Percentiles rank a stretch among this genome's conserved stretches.
Evolutionary conservation across 2,113 vertebrate species (phyloP).

Genomic region (Glaucidium brasilianum): DNA sequence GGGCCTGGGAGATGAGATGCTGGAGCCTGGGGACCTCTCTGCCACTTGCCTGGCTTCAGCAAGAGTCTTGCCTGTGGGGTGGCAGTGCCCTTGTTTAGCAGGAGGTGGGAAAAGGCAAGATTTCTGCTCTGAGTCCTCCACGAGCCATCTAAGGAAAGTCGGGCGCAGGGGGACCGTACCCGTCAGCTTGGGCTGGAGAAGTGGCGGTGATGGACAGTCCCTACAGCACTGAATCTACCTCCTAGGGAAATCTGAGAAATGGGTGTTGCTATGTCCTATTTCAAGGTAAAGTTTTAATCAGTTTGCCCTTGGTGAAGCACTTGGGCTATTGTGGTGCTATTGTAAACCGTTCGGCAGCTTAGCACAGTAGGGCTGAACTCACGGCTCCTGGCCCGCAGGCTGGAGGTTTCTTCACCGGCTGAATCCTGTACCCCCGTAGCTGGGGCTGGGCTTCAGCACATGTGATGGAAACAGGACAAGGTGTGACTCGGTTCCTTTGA

Average conservation of each 20-base stretch:
- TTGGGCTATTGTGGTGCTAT: constrained; percentile 63
- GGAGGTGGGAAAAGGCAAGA: not conserved
- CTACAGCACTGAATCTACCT: constrained; percentile 65
- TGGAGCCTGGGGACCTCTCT: not conserved
- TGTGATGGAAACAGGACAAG: not conserved
- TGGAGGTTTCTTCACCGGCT: not conserved
- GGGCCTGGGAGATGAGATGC: not conserved
- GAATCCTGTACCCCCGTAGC: not conserved
- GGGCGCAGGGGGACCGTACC: not conserved
- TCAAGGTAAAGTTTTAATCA: constrained; percentile 60
- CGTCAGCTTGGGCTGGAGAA: not conserved
- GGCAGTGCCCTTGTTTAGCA: not conserved
- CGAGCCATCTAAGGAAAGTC: not conserved
- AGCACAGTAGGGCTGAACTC: constrained; percentile 45
- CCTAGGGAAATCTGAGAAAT: constrained; percentile 62
- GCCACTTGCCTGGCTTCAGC: not conserved
- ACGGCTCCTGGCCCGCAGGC: not conserved
- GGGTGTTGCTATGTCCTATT: constrained; percentile 44
- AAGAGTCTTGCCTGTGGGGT: not conserved
- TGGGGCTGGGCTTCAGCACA: not conserved
- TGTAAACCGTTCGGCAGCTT: constrained; percentile 54
- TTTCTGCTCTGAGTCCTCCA: not conserved
- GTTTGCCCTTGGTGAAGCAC: constrained; percentile 45
- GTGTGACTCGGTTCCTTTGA: not conserved
- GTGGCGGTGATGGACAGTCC: constrained; percentile 7